Conservation (phyloP, 2,888 invertebrate species). For the Leptinotarsa peninsularis region DNA sequence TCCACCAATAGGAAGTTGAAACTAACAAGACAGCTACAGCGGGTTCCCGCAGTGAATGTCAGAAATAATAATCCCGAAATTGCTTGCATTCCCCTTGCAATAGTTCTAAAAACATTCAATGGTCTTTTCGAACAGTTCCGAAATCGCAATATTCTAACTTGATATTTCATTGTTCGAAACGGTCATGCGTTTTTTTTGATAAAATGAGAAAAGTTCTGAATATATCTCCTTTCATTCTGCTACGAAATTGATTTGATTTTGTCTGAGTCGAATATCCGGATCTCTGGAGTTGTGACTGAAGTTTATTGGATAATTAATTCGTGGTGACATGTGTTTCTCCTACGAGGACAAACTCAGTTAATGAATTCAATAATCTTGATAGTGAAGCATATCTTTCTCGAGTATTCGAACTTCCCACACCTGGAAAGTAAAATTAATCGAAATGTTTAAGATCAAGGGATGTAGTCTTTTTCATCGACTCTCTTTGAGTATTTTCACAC, state of each 20-base stretch:
- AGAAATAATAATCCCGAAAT: neutral
- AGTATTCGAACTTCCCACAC: no score
- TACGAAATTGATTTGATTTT: neutral
- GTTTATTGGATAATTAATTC: no score
- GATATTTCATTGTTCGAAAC: constrained; percentile 1
- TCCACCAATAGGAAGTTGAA: neutral
- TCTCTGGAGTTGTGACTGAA: neutral
- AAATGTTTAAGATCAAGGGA: no score
- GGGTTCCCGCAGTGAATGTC: neutral
- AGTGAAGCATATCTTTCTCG: no score
- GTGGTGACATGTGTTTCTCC: no score
- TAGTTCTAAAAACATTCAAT: neutral
- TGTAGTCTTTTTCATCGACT: no score
- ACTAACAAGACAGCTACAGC: neutral
- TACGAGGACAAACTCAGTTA: no score
- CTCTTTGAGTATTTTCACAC: no score
- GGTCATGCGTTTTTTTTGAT: neutral
- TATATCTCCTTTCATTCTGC: constrained; percentile 1
- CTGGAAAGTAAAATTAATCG: no score
- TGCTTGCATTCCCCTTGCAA: neutral
- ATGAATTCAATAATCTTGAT: no score
- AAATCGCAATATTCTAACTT: neutral
- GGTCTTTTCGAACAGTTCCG: neutral
- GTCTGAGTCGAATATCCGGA: neutral
- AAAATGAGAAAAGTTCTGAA: constrained; percentile 6